Conservation (phyloP, 2,113 vertebrate genomes). For the Dromaius novaehollandiae region DNA sequence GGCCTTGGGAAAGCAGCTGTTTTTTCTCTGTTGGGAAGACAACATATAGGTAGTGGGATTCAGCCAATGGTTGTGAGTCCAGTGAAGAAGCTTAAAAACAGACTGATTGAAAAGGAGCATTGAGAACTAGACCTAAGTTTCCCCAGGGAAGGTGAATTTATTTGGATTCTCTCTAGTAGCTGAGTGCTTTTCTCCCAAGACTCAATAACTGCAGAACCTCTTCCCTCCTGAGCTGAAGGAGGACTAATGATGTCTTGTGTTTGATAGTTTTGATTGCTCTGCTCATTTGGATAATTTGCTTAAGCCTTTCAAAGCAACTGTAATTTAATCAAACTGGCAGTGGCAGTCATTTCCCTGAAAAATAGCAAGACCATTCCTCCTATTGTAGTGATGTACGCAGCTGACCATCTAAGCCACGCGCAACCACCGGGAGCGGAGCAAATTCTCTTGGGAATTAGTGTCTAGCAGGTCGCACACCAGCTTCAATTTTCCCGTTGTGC, state of each 20-base stretch:
- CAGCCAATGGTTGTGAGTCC: slow-evolving; percentile 5
- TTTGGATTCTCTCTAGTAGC: neutral
- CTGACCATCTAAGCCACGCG: neutral
- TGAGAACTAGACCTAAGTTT: neutral
- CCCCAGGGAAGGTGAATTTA: neutral
- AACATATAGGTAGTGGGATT: slow-evolving; percentile 27
- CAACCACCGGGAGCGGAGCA: neutral
- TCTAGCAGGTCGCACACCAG: neutral
- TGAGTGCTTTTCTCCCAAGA: neutral
- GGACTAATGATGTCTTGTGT: neutral
- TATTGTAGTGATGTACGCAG: neutral
- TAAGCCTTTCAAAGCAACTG: neutral
- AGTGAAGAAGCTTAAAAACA: neutral
- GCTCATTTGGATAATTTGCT: slow-evolving; percentile 10
- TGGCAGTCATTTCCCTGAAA: neutral
- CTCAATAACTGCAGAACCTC: neutral
- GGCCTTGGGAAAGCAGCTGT: slow-evolving; percentile 56
- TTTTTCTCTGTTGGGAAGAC: slow-evolving; percentile 12
- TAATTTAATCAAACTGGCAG: slow-evolving; percentile 9
- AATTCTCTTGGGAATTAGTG: neutral
- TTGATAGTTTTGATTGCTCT: slow-evolving; percentile 6
- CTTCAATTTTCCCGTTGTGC: neutral
- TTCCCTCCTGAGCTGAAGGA: neutral
- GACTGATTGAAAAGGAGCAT: neutral
- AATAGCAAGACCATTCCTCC: neutral